phyloP scores from a whole-genome alignment of 2,797 vertebrate species.

The Rhinatrema bivittatum region DNA sequence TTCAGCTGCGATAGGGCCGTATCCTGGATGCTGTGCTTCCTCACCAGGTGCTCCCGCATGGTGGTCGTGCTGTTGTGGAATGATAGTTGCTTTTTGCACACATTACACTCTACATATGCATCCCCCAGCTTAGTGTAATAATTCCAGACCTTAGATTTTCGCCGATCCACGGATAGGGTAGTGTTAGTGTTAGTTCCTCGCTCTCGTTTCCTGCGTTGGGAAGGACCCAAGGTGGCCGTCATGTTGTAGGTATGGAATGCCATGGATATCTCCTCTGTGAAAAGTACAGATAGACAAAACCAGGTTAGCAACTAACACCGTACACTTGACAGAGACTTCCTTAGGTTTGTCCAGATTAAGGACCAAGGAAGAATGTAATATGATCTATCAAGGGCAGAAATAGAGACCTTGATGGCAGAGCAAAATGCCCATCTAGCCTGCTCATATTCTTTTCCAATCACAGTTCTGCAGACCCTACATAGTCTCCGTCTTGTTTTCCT shows the following conservation, averaged over 20 bases:
- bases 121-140: constrained; percentile 54
- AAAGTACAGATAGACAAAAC: too few species aligned
- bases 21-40: constrained; percentile 48
- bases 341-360: too few species aligned
- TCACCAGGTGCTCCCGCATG: constrained; percentile 53
- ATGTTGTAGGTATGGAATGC: constrained; percentile 27
- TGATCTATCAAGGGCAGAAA: too few species aligned
- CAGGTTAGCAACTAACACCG: too few species aligned
- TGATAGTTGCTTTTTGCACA: constrained; percentile 55
- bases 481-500: too few species aligned
- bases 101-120: constrained; percentile 51
- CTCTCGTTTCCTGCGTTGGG: constrained; percentile 34
- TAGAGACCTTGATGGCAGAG: too few species aligned
- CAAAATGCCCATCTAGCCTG: too few species aligned
- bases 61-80: constrained; percentile 57
- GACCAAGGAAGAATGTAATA: too few species aligned
- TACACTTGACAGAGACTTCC: too few species aligned
- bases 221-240: constrained; percentile 24
- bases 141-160: constrained; percentile 55
- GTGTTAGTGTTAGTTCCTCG: not conserved
- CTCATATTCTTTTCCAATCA: too few species aligned
- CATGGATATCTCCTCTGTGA: constrained; percentile 18
- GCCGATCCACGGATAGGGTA: constrained; percentile 26
- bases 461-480: too few species aligned
- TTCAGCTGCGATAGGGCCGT: constrained; percentile 4